These are phyloP conservation scores for Tretioscincus oriximinensis DNA, from an alignment of 2,113 vertebrate genomes.

Conservation along the genomic window DNA sequence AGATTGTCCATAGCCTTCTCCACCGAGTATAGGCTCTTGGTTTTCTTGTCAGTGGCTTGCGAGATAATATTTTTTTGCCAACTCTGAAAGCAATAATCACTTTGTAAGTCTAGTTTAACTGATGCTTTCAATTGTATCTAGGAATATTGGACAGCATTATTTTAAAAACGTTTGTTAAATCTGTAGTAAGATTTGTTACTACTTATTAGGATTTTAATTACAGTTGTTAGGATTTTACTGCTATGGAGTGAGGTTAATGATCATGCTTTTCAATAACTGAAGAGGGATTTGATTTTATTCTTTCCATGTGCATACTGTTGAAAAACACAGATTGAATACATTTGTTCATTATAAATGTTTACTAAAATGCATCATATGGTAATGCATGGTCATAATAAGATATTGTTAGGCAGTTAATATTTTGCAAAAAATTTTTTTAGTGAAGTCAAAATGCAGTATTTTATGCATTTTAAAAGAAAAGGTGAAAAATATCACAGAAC, in stretches of 20 bases:
- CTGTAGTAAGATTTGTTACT: not conserved
- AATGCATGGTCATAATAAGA: not conserved
- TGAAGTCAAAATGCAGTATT: not conserved
- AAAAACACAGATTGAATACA: not conserved
- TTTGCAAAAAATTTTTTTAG: constrained; percentile 30
- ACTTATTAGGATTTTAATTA: not conserved
- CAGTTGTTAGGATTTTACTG: not conserved
- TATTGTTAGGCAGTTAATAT: not conserved
- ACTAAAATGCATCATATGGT: not conserved
- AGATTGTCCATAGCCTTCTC: not conserved
- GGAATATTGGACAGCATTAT: not conserved
- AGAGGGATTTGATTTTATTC: not conserved
- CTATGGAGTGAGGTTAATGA: not conserved
- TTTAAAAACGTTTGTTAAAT: not conserved
- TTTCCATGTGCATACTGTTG: not conserved
- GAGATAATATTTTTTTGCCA: not conserved
- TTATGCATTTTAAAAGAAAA: constrained; percentile 27
- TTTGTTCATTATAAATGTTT: not conserved
- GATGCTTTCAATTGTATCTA: not conserved
- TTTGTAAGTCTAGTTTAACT: not conserved
- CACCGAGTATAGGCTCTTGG: not conserved
- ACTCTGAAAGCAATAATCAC: not conserved
- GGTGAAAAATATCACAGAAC: constrained; percentile 32
- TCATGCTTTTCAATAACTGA: not conserved
- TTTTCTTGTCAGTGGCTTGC: not conserved